Percentiles rank a stretch among this genome's conserved stretches.
These are phyloP conservation scores for Himalopsyche japonica DNA, from an alignment of 2,888 invertebrate species.

Conservation along the genomic window DNA sequence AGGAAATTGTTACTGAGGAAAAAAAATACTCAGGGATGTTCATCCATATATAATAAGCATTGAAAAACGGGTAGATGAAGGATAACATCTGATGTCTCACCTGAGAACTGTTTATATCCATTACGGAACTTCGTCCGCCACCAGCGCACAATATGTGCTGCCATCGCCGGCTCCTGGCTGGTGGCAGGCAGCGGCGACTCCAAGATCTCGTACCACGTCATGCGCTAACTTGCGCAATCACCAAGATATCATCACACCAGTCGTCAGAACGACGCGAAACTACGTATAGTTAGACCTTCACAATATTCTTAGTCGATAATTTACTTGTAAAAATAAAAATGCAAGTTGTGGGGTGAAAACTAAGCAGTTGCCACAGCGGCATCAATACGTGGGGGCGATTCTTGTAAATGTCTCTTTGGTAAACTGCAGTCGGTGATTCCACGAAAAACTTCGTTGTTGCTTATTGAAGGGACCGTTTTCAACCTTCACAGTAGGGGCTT, in stretches of 20 bases:
- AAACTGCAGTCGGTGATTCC: background rate
- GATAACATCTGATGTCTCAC: conserved; percentile 51
- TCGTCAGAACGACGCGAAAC: background rate
- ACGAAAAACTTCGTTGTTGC: background rate
- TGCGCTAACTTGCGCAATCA: conserved; percentile 42
- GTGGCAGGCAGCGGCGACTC: conserved; percentile 56
- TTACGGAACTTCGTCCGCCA: conserved; percentile 76
- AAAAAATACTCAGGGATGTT: no score
- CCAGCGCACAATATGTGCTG: conserved; percentile 76
- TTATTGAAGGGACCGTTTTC: background rate
- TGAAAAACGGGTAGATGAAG: background rate
- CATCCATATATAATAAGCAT: no score
- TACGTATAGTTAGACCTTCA: no score
- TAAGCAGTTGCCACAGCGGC: background rate
- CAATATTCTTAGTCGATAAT: no score
- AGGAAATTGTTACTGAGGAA: no score
- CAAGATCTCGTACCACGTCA: conserved; percentile 64
- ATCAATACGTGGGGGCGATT: background rate
- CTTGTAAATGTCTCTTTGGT: background rate
- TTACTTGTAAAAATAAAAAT: no score
- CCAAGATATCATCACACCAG: background rate
- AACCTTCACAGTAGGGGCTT: background rate
- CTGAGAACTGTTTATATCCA: conserved; percentile 74
- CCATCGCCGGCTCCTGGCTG: conserved; percentile 60
- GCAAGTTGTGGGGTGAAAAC: background rate